phyloP scores from a whole-genome alignment of 2,888 invertebrate genomes.

The Drosophila phalerata region DNA sequence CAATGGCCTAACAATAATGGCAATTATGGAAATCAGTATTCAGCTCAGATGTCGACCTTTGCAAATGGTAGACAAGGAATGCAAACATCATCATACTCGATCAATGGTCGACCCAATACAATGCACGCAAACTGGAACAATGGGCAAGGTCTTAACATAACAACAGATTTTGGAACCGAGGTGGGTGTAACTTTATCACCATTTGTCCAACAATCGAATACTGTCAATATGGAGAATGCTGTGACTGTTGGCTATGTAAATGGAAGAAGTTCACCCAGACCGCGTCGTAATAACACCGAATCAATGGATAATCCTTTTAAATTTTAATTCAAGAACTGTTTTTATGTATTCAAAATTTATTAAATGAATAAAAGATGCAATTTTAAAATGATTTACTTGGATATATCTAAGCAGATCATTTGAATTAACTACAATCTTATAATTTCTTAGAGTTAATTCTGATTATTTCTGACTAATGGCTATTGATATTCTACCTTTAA shows the following conservation, averaged over 20 bases:
- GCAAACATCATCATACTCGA: slow-evolving; percentile 31
- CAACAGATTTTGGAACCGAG: slow-evolving; percentile 10
- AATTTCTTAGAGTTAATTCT: not conserved
- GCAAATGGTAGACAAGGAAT: slow-evolving; percentile 28
- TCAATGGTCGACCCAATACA: slow-evolving; percentile 31
- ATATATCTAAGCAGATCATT: not conserved
- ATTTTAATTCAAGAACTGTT: slow-evolving; percentile 1
- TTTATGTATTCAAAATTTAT: not conserved
- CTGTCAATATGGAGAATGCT: not conserved
- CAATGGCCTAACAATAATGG: slow-evolving; percentile 16
- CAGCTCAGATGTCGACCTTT: slow-evolving; percentile 26
- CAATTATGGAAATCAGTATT: slow-evolving; percentile 25
- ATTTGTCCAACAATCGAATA: not conserved
- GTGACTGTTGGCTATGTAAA: slow-evolving; percentile 17
- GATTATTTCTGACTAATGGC: not conserved
- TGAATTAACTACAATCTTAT: not conserved
- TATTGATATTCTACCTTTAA: not conserved
- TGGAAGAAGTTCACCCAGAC: slow-evolving; percentile 1
- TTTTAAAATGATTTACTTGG: not conserved
- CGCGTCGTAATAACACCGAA: slow-evolving; percentile 17
- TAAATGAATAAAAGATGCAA: slow-evolving; percentile 5
- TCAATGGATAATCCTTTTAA: not conserved
- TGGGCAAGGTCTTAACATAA: slow-evolving; percentile 29
- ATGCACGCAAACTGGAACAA: slow-evolving; percentile 20
- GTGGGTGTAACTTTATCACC: slow-evolving; percentile 9